These are phyloP conservation scores for Siniperca scherzeri DNA, from an alignment of 2,797 vertebrate species.

Conservation along the genomic window DNA sequence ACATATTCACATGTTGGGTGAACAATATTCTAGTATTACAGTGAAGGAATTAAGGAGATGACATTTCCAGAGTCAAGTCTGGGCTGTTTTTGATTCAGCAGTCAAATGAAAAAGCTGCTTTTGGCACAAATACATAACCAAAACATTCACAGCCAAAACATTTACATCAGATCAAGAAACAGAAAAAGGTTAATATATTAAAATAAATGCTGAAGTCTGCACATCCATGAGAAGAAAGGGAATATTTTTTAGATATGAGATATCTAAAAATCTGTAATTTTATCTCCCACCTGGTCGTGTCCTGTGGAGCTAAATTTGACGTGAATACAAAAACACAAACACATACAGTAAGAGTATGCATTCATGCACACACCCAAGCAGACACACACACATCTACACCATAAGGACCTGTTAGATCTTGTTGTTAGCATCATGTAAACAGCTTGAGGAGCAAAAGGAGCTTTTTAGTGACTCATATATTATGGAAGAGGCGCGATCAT, in stretches of 20 bases:
- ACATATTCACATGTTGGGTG: constrained; percentile 11
- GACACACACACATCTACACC: constrained; percentile 4
- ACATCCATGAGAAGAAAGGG: neutral
- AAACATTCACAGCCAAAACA: constrained; percentile 27
- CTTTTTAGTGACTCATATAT: constrained; percentile 58
- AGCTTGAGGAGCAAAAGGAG: constrained; percentile 54
- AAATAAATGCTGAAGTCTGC: constrained; percentile 41
- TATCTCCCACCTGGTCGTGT: constrained; percentile 32
- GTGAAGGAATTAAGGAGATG: constrained; percentile 35
- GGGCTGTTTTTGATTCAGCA: constrained; percentile 22
- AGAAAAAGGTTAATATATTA: constrained; percentile 43
- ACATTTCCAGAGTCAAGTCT: constrained; percentile 30
- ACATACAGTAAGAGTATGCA: neutral
- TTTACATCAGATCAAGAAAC: constrained; percentile 14
- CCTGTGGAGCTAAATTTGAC: constrained; percentile 27
- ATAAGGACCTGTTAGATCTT: constrained; percentile 51
- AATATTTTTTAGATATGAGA: neutral
- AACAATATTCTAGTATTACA: constrained; percentile 47
- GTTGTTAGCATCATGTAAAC: constrained; percentile 54
- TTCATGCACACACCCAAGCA: constrained; percentile 15
- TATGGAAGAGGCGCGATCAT: constrained; percentile 32
- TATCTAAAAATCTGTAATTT: constrained; percentile 9
- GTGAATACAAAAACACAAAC: constrained; percentile 10
- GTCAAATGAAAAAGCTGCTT: constrained; percentile 25
- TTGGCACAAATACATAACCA: constrained; percentile 17